Conservation (phyloP, 1,140 invertebrate species). For the Pseudoatta argentina region DNA sequence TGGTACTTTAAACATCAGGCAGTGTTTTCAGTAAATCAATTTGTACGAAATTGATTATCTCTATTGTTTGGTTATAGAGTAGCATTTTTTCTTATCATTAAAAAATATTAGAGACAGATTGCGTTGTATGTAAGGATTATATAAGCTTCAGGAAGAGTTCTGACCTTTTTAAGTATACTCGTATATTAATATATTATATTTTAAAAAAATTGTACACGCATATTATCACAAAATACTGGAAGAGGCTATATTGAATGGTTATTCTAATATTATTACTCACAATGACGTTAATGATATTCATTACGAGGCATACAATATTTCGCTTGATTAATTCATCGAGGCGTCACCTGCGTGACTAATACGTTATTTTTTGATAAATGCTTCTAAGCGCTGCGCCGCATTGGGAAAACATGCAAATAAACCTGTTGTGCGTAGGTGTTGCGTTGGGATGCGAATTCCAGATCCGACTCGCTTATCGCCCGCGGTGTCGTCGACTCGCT, state of each 20-base stretch:
- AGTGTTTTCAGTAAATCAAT: not conserved
- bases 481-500: constrained; percentile 32
- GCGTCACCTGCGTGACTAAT: constrained; percentile 57
- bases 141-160: not conserved
- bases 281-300: constrained; percentile 51
- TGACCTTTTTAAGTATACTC: not conserved
- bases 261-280: constrained; percentile 26
- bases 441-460: constrained; percentile 69
- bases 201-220: not conserved
- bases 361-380: constrained; percentile 36
- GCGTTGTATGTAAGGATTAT: not conserved
- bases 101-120: not conserved
- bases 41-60: not conserved
- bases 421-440: constrained; percentile 59
- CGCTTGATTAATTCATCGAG: constrained; percentile 41
- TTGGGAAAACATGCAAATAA: constrained; percentile 73
- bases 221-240: not conserved
- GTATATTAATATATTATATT: not conserved
- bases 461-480: constrained; percentile 69
- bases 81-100: not conserved
- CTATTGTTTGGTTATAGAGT: not conserved
- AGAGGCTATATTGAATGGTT: constrained; percentile 8
- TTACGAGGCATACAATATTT: constrained; percentile 2
- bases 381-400: constrained; percentile 40
- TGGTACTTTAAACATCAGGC: not conserved